Conservation (phyloP, 2,888 invertebrate species). For the Pterobdella sp. region DNA sequence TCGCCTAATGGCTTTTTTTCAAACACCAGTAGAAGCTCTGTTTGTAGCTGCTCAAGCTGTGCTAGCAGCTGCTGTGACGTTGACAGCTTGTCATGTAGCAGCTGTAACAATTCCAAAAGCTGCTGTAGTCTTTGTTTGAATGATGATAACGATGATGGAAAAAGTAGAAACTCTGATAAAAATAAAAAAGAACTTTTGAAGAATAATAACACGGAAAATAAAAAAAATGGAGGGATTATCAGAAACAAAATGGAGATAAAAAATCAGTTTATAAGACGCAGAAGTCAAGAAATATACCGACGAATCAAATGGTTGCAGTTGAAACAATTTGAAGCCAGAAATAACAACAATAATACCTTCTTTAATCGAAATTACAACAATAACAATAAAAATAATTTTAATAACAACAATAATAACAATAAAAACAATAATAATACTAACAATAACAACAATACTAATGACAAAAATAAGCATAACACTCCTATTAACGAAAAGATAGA, state of each 20-base stretch:
- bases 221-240: too few relatives aligned
- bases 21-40: neutral
- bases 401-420: neutral
- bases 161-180: too few relatives aligned
- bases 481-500: neutral
- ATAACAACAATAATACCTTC: neutral
- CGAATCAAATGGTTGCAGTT: neutral
- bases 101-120: too few relatives aligned
- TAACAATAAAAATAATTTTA: neutral
- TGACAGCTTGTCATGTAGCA: too few relatives aligned
- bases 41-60: conserved; percentile 8
- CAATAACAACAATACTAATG: neutral
- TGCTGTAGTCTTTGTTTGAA: too few relatives aligned
- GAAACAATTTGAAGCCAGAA: neutral
- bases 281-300: too few relatives aligned
- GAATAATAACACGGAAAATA: too few relatives aligned
- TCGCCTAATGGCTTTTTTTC: neutral
- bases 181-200: too few relatives aligned
- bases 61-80: conserved; percentile 5
- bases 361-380: neutral
- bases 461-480: neutral
- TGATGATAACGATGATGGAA: too few relatives aligned
- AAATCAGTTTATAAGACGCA: too few relatives aligned
- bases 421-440: neutral
- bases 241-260: too few relatives aligned